These are phyloP conservation scores for Proisotoma minuta DNA, from an alignment of 2,888 invertebrate genomes.

Conservation along the genomic window DNA sequence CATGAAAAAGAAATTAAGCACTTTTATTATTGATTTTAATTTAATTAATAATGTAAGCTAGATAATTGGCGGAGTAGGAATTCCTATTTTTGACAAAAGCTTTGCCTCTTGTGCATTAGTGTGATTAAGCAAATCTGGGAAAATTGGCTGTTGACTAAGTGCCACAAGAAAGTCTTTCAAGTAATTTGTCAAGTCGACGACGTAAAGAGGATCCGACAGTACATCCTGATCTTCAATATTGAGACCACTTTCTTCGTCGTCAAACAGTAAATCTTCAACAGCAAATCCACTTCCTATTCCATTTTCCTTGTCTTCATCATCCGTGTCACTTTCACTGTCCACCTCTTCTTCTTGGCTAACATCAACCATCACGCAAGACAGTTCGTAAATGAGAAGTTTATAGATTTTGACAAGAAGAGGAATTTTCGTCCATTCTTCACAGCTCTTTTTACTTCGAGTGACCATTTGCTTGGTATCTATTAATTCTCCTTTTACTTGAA, in stretches of 20 bases:
- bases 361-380: slow-evolving; percentile 50
- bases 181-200: slow-evolving; percentile 61
- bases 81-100: slow-evolving; percentile 51
- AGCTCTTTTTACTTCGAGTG: slow-evolving; percentile 52
- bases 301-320: slow-evolving; percentile 49
- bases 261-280: slow-evolving; percentile 48
- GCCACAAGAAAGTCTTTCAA: slow-evolving; percentile 62
- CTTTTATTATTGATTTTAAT: background rate
- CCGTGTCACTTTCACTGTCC: slow-evolving; percentile 51
- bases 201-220: slow-evolving; percentile 60
- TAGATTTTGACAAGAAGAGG: slow-evolving; percentile 67
- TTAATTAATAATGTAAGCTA: background rate
- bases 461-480: slow-evolving; percentile 53
- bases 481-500: slow-evolving; percentile 59
- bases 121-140: slow-evolving; percentile 59
- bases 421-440: slow-evolving; percentile 60
- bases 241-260: slow-evolving; percentile 48
- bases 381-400: slow-evolving; percentile 64
- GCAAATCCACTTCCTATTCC: slow-evolving; percentile 48
- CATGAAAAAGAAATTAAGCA: background rate
- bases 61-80: slow-evolving; percentile 13
- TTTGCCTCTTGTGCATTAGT: slow-evolving; percentile 58
- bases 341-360: slow-evolving; percentile 49
- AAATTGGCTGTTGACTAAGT: slow-evolving; percentile 62
- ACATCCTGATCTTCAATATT: slow-evolving; percentile 58